phyloP scores from a whole-genome alignment of 2,113 vertebrate genomes.

The Esox niger region DNA sequence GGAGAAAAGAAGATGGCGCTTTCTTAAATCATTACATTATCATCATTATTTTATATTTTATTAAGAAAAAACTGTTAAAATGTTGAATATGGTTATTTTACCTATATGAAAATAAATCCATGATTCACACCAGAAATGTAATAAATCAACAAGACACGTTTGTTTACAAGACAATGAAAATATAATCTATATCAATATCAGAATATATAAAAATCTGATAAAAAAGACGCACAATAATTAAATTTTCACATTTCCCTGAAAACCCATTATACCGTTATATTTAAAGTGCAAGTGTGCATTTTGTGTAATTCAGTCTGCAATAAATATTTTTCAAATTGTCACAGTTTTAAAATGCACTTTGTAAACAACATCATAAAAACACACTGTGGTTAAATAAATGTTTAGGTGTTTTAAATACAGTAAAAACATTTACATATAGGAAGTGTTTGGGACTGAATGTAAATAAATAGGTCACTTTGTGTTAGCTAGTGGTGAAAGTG shows the following conservation, averaged over 20 bases:
- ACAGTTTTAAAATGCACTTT: background rate
- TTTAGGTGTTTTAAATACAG: background rate
- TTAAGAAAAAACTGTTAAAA: background rate
- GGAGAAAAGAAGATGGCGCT: background rate
- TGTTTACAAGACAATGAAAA: background rate
- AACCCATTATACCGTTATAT: background rate
- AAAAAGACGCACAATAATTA: background rate
- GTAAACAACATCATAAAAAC: background rate
- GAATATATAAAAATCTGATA: no score
- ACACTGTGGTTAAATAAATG: background rate
- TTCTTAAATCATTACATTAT: background rate
- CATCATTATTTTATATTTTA: no score
- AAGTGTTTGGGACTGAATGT: background rate
- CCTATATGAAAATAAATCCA: background rate
- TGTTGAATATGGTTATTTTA: background rate
- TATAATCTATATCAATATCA: background rate
- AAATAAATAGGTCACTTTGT: conserved; percentile 1
- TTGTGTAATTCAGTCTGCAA: background rate
- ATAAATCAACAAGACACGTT: no score
- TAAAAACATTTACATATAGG: conserved; percentile 8
- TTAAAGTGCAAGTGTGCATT: conserved; percentile 42
- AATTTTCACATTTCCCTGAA: background rate
- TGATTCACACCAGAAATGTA: background rate
- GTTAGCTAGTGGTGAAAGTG: conserved; percentile 8
- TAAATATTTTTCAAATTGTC: conserved; percentile 18